Evolutionary conservation across 2,113 vertebrate genomes (phyloP), one percentile per base, ranked within the genome.

Genomic region (Eptesicus fuscus): DNA sequence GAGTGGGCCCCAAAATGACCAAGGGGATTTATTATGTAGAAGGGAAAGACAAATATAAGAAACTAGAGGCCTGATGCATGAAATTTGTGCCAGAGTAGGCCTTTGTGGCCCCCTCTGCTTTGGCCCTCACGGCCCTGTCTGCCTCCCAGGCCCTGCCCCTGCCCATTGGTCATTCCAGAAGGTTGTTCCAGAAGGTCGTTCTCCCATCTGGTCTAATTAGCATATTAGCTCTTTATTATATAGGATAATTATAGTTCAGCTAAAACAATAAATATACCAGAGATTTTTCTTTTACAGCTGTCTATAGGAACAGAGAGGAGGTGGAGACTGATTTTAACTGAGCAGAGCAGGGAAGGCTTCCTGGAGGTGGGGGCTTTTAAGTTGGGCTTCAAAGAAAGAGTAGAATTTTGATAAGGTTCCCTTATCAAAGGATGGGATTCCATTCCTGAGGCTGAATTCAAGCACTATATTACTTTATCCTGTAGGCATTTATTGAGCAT

Each of bases 201-300:
- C 22, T 23, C 3, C 56, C 22, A 9, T 59, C 56, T 59, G 22
- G 5, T 10, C 56, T 53, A 53, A 53, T 53, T 53, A 59, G 56
- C 22, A 59, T 59, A 25, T 25, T 59, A 59, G 22, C 22, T 59
- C 56, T 59, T 59, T 59, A 59, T 59, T 59, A 59, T 59, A 59
- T 25, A 59, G 56, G 56, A 32, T 56, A 91, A 69, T 35, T 56
- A 88, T 30, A 70, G 14, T 9, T 49, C 9, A 77, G 73, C 28
- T 77, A 76, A 92, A 93, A 88, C n/a, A 92, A 70, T 42, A 86
- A 47, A 42, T 51, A 44, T 14, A 74, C 25, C 44, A 86, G 80
- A 71, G 47, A 69, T 74, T 91, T 67, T 93, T 53, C 44, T 73
- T 87, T 83, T 82, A 83, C 80, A 86, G 47, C 1, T 82, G 70